Percentiles rank a stretch among this genome's conserved stretches.
Conservation (phyloP, 2,113 vertebrate genomes). For the Octodon degus region DNA sequence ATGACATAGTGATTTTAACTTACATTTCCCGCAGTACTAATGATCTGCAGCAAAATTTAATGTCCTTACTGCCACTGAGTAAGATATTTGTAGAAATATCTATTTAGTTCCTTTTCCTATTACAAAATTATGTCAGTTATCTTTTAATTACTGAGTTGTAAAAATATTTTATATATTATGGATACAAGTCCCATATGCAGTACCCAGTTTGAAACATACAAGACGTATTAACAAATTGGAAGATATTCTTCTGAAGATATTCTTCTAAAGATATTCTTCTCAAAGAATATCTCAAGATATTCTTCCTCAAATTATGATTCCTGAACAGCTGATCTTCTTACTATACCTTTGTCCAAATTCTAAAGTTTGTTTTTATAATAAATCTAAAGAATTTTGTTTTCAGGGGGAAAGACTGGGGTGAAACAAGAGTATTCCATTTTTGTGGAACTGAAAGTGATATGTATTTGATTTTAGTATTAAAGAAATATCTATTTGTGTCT, state of each 20-base stretch:
- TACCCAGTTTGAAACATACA: neutral
- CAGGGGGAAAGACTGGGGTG: neutral
- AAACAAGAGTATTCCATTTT: neutral
- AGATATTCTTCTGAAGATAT: no score
- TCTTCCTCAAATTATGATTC: neutral
- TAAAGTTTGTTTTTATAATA: neutral
- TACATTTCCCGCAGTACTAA: neutral
- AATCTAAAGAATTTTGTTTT: neutral
- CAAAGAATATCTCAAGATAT: no score
- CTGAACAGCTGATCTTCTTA: neutral
- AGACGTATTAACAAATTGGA: neutral
- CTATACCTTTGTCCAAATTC: slow-evolving; percentile 21
- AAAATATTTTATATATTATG: neutral
- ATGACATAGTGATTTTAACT: neutral
- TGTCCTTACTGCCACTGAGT: neutral
- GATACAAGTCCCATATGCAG: neutral
- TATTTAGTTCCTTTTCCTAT: neutral
- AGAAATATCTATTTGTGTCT: neutral
- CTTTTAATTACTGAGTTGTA: neutral
- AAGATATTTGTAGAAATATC: neutral
- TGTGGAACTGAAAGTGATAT: neutral
- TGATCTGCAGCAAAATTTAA: neutral
- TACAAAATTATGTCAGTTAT: neutral
- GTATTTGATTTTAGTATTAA: slow-evolving; percentile 34
- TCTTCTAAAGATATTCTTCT: no score